These are phyloP conservation scores for Drosophila maculinotata DNA, from an alignment of 2,888 invertebrate species.

Conservation along the genomic window DNA sequence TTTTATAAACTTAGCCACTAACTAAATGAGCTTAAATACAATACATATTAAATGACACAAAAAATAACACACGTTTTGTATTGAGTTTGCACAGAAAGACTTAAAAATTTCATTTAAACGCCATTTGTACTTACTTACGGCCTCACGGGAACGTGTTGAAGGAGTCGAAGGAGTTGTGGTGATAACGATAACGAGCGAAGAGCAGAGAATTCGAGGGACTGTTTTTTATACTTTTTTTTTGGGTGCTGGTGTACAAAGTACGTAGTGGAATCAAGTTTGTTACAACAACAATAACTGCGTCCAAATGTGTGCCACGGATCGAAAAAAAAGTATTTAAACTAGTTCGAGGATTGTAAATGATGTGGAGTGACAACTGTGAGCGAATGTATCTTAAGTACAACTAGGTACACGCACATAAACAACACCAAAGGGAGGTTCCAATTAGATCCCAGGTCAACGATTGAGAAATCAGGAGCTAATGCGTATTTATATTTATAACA, in stretches of 20 bases:
- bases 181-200: constrained; percentile 54
- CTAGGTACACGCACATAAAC: constrained; percentile 17
- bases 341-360: constrained; percentile 10
- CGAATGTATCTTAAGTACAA: constrained; percentile 7
- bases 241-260: constrained; percentile 48
- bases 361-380: constrained; percentile 13
- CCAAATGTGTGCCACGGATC: constrained; percentile 16
- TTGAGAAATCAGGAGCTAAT: constrained; percentile 5
- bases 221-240: constrained; percentile 10
- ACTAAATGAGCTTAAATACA: constrained; percentile 44
- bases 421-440: constrained; percentile 8
- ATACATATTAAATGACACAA: constrained; percentile 54
- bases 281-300: constrained; percentile 11
- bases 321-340: constrained; percentile 15
- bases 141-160: constrained; percentile 71
- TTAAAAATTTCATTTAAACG: constrained; percentile 84
- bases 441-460: neutral
- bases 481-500: neutral
- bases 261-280: constrained; percentile 37
- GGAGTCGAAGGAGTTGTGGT: constrained; percentile 68
- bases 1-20: constrained; percentile 24
- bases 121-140: constrained; percentile 85
- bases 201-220: constrained; percentile 53
- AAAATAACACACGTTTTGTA: constrained; percentile 48
- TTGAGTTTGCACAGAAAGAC: constrained; percentile 63